Base-by-base conservation (phyloP, 2,113 vertebrate species). In the Psittacara wagleri region DNA sequence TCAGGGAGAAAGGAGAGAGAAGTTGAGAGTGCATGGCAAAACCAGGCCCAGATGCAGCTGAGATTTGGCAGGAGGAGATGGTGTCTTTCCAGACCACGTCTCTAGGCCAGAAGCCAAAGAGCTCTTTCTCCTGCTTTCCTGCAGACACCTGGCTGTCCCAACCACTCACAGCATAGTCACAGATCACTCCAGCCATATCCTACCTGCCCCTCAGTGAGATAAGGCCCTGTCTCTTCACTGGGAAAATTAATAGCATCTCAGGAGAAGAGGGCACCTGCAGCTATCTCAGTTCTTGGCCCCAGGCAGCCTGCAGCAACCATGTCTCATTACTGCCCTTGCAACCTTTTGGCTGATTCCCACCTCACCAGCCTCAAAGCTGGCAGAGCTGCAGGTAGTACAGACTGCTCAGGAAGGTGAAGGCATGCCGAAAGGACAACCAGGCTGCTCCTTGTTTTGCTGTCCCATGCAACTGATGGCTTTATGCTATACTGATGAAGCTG, bases 1-100 rank as follows among this genome's bases (percentile, higher is more conserved):
- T 39, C 54, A 84, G 46, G 39, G 23, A 95, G 49, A 93, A 80
- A 89, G 20, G 23, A 94, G 46, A 96, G 66, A 97, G 33, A 88
- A 92, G 20, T n/a, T 94, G 20, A 90, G 54, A 72, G 31, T 43
- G 49, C 23, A 35, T 11, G 22, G 61, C 16, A 93, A 96, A 93
- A 48, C 13, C 69, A 70, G 4, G 22, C n/a, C 46, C 61, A 64
- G 54, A 54, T 35, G 16, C 15, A 87, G 46, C 33, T 76, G 29
- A 93, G 31, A 88, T 88, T 13, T 73, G 49, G 48, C 68, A 81
- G 33, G 39, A 66, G 44, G 6, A 79, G 33, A 86, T 2, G 2
- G 18, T 51, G 11, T 57, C 75, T 75, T 59, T 69, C 29, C 41
- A 83, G 66, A 72, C 33, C 27, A 20, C 13, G 20, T 80, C 35